These are phyloP conservation scores for Electrophaes corylata DNA, from an alignment of 2,888 invertebrate genomes.

Conservation along the genomic window DNA sequence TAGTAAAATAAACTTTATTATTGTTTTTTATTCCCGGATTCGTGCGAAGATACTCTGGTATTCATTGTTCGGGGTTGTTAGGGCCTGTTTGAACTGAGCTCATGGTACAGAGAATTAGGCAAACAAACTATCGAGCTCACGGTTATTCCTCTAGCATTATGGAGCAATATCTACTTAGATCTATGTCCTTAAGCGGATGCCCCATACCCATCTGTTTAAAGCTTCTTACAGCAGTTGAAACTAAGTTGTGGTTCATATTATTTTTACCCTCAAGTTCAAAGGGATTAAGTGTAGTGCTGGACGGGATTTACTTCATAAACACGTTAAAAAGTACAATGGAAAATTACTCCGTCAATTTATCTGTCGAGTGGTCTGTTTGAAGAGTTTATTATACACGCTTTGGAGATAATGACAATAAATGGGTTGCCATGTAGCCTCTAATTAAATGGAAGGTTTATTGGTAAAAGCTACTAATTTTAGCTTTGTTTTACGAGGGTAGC, in stretches of 20 bases:
- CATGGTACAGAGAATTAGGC: too few species aligned
- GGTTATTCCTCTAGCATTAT: too few species aligned
- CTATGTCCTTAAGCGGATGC: too few species aligned
- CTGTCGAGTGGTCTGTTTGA: slow-evolving; percentile 38
- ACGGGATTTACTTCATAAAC: slow-evolving; percentile 23
- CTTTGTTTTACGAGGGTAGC: background rate
- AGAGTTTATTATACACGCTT: slow-evolving; percentile 24
- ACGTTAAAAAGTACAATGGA: slow-evolving; percentile 30
- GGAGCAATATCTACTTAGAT: too few species aligned
- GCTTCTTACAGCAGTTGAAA: too few species aligned
- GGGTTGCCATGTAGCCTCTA: slow-evolving; percentile 27
- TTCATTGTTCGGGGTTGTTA: too few species aligned
- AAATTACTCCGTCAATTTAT: slow-evolving; percentile 42
- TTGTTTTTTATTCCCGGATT: too few species aligned
- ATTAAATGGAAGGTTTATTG: slow-evolving; percentile 6
- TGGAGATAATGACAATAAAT: slow-evolving; percentile 48
- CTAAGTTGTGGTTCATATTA: background rate
- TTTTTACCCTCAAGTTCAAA: slow-evolving; percentile 23
- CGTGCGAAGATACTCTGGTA: too few species aligned
- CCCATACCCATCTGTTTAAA: too few species aligned
- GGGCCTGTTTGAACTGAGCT: too few species aligned
- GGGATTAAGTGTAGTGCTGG: slow-evolving; percentile 17
- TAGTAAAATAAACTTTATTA: too few species aligned
- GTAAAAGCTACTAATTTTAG: slow-evolving; percentile 1
- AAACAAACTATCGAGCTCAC: too few species aligned